Evolutionary conservation across 2,888 invertebrate species (phyloP).

Genomic region (Pomacea canaliculata): DNA sequence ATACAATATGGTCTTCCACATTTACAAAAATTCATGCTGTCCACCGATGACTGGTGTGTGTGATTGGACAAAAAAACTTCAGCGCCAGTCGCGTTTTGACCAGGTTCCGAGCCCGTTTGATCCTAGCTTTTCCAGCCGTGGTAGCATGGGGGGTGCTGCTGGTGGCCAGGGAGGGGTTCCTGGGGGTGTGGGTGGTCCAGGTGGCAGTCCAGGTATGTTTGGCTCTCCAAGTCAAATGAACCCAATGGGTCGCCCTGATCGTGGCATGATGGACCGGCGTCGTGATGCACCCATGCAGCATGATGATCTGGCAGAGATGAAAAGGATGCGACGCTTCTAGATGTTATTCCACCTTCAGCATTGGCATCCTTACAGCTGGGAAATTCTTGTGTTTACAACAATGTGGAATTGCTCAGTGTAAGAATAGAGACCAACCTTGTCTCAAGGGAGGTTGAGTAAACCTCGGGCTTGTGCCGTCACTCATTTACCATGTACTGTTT

Average conservation of each 20-base stretch:
- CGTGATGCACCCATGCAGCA: constrained; percentile 27
- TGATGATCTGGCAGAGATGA: constrained; percentile 37
- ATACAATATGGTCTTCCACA: not conserved
- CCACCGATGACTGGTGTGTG: constrained; percentile 2
- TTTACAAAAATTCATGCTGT: not conserved
- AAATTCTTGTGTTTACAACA: no score
- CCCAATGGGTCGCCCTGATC: constrained; percentile 24
- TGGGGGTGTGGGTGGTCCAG: constrained; percentile 30
- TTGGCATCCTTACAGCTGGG: no score
- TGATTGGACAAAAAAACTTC: constrained; percentile 16
- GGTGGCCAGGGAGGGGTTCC: constrained; percentile 32
- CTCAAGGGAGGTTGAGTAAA: no score
- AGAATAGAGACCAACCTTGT: no score
- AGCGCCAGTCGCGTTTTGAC: constrained; percentile 43
- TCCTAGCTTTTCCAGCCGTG: constrained; percentile 33
- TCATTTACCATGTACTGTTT: no score
- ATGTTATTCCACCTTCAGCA: no score
- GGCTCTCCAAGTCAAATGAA: constrained; percentile 23
- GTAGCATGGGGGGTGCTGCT: constrained; percentile 35
- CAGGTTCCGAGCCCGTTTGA: constrained; percentile 34
- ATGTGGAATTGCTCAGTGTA: no score
- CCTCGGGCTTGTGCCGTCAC: no score
- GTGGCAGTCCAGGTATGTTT: constrained; percentile 21
- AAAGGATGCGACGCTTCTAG: constrained; percentile 38
- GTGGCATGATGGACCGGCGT: constrained; percentile 36